Conservation (phyloP, 2,113 vertebrate species). For the Microcebus griseorufus region DNA sequence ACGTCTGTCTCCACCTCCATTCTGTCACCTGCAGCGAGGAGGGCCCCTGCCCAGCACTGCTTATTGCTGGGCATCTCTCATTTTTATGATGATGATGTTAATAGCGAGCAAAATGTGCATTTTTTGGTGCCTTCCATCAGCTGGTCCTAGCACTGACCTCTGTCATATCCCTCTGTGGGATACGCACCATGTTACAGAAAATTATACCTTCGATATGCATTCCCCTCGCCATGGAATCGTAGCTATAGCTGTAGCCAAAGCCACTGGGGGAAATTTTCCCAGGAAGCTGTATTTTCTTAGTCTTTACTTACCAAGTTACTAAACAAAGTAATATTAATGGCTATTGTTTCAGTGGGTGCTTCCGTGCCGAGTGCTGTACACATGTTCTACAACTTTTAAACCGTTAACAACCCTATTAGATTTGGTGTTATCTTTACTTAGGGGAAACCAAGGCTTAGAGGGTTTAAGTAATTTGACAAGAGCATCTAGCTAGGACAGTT, state of each 20-base stretch:
- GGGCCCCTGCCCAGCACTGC: background rate
- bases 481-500: background rate
- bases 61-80: background rate
- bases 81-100: background rate
- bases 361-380: accelerated
- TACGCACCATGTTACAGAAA: background rate
- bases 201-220: background rate
- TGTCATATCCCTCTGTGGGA: background rate
- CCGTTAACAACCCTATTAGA: background rate
- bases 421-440: background rate
- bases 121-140: background rate
- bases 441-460: background rate
- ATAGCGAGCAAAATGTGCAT: background rate
- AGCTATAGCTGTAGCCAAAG: background rate
- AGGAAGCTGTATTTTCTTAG: background rate
- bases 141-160: background rate
- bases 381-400: background rate
- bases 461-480: background rate
- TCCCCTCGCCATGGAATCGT: background rate
- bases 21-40: background rate
- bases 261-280: background rate
- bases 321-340: background rate
- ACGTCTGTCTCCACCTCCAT: background rate
- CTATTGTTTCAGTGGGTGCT: background rate
- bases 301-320: background rate